phyloP scores from a whole-genome alignment of 2,888 invertebrate genomes.

The Corythucha ciliata region DNA sequence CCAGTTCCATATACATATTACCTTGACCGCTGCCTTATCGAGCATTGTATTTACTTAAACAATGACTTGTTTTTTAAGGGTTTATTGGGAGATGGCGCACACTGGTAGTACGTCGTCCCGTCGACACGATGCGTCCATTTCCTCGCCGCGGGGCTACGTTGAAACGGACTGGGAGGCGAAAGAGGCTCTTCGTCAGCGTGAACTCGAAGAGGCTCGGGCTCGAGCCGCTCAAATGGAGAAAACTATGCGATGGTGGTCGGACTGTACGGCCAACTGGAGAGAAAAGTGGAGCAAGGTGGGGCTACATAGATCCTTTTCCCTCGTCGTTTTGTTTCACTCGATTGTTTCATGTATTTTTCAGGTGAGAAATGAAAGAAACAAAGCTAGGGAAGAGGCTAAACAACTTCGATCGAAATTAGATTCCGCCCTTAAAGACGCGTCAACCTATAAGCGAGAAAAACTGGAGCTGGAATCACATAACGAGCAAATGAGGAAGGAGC shows the following conservation, averaged over 20 bases:
- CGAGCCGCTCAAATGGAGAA: constrained; percentile 98
- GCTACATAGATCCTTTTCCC: not conserved
- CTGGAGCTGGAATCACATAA: constrained; percentile 66
- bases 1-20: too few species aligned
- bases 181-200: constrained; percentile 62
- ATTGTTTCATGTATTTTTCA: constrained; percentile 33
- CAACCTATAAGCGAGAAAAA: constrained; percentile 61
- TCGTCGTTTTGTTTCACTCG: not conserved
- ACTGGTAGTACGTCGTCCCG: constrained; percentile 53
- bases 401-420: constrained; percentile 73
- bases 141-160: constrained; percentile 29
- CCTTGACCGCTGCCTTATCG: too few species aligned
- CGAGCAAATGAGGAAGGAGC: constrained; percentile 65
- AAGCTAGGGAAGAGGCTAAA: constrained; percentile 82
- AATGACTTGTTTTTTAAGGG: too few species aligned
- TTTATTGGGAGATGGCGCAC: constrained; percentile 24
- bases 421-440: constrained; percentile 62
- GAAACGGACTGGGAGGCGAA: constrained; percentile 71
- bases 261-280: constrained; percentile 93
- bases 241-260: constrained; percentile 99
- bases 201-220: constrained; percentile 88
- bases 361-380: constrained; percentile 85
- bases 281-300: constrained; percentile 86
- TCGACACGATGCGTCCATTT: constrained; percentile 41
- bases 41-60: too few species aligned